Conservation (phyloP, 1,140 invertebrate genomes). For the Chlorops oryzae region DNA sequence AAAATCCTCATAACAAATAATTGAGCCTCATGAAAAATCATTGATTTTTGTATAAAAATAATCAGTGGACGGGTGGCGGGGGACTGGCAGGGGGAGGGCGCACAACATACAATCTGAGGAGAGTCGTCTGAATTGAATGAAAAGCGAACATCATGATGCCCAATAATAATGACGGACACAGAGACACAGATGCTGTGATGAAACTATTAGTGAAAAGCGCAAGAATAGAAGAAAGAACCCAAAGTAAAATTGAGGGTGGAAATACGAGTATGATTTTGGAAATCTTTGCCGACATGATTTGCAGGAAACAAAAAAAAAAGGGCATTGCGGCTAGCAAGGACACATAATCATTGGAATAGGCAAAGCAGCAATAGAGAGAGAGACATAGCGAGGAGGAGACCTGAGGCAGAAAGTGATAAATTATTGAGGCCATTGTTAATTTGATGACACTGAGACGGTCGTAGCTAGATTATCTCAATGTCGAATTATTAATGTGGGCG, state of each 20-base stretch:
- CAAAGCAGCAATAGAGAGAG: background rate
- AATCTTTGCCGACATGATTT: conserved; percentile 10
- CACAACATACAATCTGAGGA: too few species aligned
- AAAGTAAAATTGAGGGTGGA: too few species aligned
- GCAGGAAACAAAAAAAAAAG: background rate
- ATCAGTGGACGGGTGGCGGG: too few species aligned
- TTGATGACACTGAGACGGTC: conserved; percentile 9
- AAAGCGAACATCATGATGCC: too few species aligned
- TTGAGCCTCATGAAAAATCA: background rate
- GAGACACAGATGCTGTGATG: too few species aligned
- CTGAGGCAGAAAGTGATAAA: conserved; percentile 8
- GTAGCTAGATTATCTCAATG: conserved; percentile 6
- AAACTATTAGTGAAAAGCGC: too few species aligned
- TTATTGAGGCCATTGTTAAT: conserved; percentile 15
- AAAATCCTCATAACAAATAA: background rate
- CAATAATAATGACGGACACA: too few species aligned
- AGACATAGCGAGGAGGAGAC: background rate
- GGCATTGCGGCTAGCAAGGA: background rate
- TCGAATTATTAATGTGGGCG: conserved; percentile 6
- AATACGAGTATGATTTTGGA: background rate
- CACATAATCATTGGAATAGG: background rate
- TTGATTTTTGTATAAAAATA: too few species aligned
- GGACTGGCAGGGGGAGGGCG: too few species aligned
- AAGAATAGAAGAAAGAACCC: too few species aligned
- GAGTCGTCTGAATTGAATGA: too few species aligned